Evolutionary conservation across 2,113 vertebrate genomes (phyloP).

Genomic region (Urocolius indicus): DNA sequence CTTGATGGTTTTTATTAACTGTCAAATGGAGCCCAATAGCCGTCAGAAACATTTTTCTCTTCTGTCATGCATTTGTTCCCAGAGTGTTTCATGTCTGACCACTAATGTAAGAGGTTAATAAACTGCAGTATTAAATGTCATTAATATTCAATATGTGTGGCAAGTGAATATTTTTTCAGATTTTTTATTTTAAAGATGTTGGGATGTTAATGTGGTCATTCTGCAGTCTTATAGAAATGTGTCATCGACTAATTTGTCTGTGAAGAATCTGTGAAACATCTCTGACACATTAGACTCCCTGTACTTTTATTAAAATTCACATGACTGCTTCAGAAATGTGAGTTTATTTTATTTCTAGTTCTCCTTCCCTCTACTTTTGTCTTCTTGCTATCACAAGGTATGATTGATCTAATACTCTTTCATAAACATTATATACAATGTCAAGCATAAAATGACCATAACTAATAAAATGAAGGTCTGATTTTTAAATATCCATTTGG

Average conservation of each 20-base stretch:
- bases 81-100: constrained; percentile 73
- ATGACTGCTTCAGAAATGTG: constrained; percentile 7
- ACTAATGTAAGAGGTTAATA: constrained; percentile 80
- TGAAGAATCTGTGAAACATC: constrained; percentile 51
- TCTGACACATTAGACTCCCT: constrained; percentile 26
- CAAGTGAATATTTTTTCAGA: constrained; percentile 67
- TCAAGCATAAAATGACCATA: neutral
- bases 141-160: constrained; percentile 74
- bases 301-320: constrained; percentile 51
- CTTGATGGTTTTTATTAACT: constrained; percentile 84
- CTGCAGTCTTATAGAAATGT: constrained; percentile 50
- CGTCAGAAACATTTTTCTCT: constrained; percentile 68
- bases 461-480: neutral
- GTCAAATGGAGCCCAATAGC: constrained; percentile 74
- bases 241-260: constrained; percentile 27
- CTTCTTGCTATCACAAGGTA: neutral
- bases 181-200: constrained; percentile 65
- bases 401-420: neutral
- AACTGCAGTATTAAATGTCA: constrained; percentile 61
- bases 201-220: constrained; percentile 48
- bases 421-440: neutral
- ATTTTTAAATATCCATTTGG: neutral
- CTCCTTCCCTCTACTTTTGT: neutral
- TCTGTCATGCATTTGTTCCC: constrained; percentile 71
- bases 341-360: neutral